phyloP scores from a whole-genome alignment of 1,140 invertebrate species.

The Drosophila saltans region DNA sequence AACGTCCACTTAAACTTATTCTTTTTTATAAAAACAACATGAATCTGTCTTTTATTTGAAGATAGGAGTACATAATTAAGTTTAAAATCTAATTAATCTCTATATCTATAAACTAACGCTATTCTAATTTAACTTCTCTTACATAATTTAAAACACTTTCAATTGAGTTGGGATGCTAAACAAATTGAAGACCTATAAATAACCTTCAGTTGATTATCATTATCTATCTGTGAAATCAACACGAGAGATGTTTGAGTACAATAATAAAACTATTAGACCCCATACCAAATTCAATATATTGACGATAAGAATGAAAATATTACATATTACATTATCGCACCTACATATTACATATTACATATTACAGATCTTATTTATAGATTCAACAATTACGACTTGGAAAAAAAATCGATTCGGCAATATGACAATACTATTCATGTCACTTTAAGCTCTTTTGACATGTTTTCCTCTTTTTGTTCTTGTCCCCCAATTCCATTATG shows the following conservation, averaged over 20 bases:
- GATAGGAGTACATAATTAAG: too few relatives aligned
- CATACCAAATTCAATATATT: not conserved
- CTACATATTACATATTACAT: slow-evolving; percentile 27
- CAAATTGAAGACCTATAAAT: slow-evolving; percentile 19
- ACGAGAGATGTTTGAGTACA: slow-evolving; percentile 20
- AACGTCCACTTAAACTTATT: too few relatives aligned
- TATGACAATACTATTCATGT: slow-evolving; percentile 17
- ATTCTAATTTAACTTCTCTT: not conserved
- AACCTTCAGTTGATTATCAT: slow-evolving; percentile 8
- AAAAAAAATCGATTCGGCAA: slow-evolving; percentile 29
- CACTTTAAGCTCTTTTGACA: slow-evolving; percentile 29
- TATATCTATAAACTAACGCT: not conserved
- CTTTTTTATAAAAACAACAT: too few relatives aligned
- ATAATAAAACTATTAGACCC: slow-evolving; percentile 39
- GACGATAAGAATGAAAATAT: not conserved
- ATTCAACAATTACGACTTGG: slow-evolving; percentile 41
- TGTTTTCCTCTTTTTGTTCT: not conserved
- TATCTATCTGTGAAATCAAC: slow-evolving; percentile 6
- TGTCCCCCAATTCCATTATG: not conserved
- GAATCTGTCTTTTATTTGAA: too few relatives aligned
- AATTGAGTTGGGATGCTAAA: not conserved
- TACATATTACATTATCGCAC: slow-evolving; percentile 2
- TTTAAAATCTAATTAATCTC: too few relatives aligned
- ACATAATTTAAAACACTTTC: not conserved
- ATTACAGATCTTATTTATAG: slow-evolving; percentile 38